A percentile compares a stretch with the other conserved stretches of the same genome.
These are phyloP conservation scores for Pteronura brasiliensis DNA, from an alignment of 2,113 vertebrate species.

Conservation along the genomic window DNA sequence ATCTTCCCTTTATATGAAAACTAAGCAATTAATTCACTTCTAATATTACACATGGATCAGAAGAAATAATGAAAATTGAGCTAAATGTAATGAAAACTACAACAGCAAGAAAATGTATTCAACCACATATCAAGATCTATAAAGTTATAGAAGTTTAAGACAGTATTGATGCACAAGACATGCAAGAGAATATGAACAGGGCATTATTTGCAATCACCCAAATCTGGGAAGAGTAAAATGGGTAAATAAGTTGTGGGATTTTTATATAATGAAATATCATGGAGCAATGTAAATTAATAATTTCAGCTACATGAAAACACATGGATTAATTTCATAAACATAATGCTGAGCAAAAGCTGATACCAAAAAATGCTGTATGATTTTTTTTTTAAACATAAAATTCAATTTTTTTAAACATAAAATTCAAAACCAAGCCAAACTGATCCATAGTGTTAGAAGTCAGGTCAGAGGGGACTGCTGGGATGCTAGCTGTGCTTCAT, in stretches of 20 bases:
- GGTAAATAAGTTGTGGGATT: neutral
- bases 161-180: neutral
- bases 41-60: neutral
- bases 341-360: neutral
- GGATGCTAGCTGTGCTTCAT: neutral
- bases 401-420: neutral
- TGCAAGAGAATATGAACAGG: neutral
- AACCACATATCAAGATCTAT: neutral
- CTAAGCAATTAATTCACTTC: neutral
- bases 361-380: neutral
- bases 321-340: neutral
- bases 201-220: neutral
- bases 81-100: neutral
- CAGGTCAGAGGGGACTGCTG: neutral
- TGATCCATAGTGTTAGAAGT: neutral
- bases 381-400: neutral
- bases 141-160: neutral
- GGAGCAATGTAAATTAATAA: neutral
- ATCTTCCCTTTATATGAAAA: neutral
- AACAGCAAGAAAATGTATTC: neutral
- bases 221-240: neutral
- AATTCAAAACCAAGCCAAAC: neutral
- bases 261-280: neutral
- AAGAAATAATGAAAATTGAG: neutral
- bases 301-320: neutral